phyloP scores from a whole-genome alignment of 2,797 vertebrate species.

The Alcedo atthis region DNA sequence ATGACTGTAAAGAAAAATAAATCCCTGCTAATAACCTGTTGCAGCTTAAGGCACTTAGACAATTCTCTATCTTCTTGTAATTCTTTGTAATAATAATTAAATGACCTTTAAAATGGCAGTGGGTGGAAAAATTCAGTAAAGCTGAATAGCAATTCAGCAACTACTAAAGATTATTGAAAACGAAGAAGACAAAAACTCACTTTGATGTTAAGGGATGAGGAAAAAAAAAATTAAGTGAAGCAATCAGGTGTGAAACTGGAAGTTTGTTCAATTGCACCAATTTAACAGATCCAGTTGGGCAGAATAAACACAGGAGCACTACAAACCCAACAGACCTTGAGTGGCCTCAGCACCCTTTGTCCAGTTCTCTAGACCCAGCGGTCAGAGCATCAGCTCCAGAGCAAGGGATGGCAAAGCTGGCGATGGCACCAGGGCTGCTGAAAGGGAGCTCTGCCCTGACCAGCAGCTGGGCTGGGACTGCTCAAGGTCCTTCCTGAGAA shows the following conservation, averaged over 20 bases:
- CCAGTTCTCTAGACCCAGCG: accelerated
- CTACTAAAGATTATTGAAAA: conserved; percentile 11
- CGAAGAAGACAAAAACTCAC: not conserved
- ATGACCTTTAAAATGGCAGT: conserved; percentile 59
- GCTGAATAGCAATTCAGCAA: conserved; percentile 1
- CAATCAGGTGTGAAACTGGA: not conserved
- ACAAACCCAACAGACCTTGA: not conserved
- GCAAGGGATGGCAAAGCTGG: not conserved
- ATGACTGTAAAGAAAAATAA: not conserved
- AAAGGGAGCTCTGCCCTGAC: not conserved
- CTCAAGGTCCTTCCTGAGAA: accelerated
- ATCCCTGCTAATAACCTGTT: conserved; percentile 16
- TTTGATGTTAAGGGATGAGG: not conserved
- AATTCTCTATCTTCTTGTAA: conserved; percentile 10
- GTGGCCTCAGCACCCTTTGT: not conserved
- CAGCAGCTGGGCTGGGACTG: not conserved
- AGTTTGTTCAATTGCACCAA: not conserved
- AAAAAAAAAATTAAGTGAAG: not conserved
- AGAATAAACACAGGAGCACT: not conserved
- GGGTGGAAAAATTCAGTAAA: conserved; percentile 8
- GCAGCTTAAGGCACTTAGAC: not conserved
- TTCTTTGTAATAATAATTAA: conserved; percentile 56
- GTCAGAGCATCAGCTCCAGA: not conserved
- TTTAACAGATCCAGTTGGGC: not conserved
- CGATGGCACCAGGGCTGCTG: not conserved